Conservation (phyloP, 1,140 invertebrate species). For the Drosophila sproati region DNA sequence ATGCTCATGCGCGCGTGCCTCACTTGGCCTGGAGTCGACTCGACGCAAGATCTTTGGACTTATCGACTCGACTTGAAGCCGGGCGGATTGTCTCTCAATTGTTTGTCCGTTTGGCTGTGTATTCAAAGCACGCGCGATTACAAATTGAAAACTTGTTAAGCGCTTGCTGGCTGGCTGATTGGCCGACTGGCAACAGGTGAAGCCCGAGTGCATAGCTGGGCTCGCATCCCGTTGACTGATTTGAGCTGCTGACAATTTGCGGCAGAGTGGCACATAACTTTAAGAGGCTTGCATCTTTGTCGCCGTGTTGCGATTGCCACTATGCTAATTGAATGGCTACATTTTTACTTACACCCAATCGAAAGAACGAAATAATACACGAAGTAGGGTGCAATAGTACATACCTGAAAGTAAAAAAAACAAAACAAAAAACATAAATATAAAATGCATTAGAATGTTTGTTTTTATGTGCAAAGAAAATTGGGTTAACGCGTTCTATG, state of each 20-base stretch:
- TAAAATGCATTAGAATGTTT: constrained; percentile 65
- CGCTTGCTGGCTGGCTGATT: constrained; percentile 21
- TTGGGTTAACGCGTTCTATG: constrained; percentile 67
- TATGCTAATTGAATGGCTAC: constrained; percentile 65
- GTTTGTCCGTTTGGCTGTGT: constrained; percentile 29
- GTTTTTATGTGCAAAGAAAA: constrained; percentile 36
- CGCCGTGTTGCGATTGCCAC: constrained; percentile 49
- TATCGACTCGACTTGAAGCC: constrained; percentile 17
- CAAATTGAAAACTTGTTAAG: constrained; percentile 83
- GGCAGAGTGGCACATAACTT: constrained; percentile 39
- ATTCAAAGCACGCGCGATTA: constrained; percentile 82
- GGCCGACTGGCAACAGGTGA: constrained; percentile 62
- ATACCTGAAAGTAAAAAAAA: constrained; percentile 70
- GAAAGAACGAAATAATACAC: neutral
- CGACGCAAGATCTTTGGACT: neutral
- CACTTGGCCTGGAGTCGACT: constrained; percentile 56
- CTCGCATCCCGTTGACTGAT: constrained; percentile 62
- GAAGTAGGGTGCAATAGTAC: constrained; percentile 35
- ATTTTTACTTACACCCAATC: constrained; percentile 17
- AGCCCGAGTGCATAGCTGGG: constrained; percentile 16
- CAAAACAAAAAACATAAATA: constrained; percentile 31
- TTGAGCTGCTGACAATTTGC: constrained; percentile 77
- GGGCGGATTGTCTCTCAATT: constrained; percentile 24
- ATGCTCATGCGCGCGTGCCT: constrained; percentile 64
- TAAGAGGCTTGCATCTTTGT: constrained; percentile 34